Evolutionary conservation across 2,888 invertebrate genomes (phyloP).

Genomic region (Xestia c-nigrum): DNA sequence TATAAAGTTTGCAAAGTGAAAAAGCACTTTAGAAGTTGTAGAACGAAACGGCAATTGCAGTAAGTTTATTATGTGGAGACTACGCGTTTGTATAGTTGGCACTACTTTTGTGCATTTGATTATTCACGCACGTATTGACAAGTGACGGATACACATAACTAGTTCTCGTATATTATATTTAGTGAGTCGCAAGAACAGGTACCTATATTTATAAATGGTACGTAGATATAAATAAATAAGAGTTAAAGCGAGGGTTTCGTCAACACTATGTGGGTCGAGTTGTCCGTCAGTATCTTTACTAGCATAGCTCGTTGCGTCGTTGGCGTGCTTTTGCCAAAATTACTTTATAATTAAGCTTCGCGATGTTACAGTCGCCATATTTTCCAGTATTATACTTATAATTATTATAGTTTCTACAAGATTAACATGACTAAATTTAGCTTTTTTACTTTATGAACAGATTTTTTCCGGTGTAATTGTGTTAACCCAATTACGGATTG

Average conservation of each 20-base stretch:
- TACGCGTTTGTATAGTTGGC: background rate
- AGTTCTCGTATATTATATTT: slow-evolving; percentile 41
- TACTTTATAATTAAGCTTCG: background rate
- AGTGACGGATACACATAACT: slow-evolving; percentile 58
- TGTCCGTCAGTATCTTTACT: slow-evolving; percentile 68
- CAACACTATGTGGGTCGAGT: slow-evolving; percentile 81
- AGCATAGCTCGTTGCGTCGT: slow-evolving; percentile 56
- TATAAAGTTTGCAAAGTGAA: background rate
- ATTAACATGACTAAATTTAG: background rate
- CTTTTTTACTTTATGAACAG: background rate
- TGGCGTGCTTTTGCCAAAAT: slow-evolving; percentile 21
- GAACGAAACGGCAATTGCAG: background rate
- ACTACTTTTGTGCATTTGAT: slow-evolving; percentile 18
- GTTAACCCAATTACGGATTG: background rate
- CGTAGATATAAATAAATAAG: slow-evolving; percentile 71
- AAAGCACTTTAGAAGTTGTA: slow-evolving; percentile 9
- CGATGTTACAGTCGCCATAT: background rate
- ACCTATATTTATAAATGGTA: slow-evolving; percentile 66
- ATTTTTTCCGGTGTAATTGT: background rate
- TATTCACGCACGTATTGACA: slow-evolving; percentile 34
- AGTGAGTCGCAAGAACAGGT: slow-evolving; percentile 69
- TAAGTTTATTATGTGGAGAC: slow-evolving; percentile 23
- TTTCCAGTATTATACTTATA: background rate
- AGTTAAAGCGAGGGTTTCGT: slow-evolving; percentile 75
- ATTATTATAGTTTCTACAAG: background rate